Evolutionary conservation across 1,140 invertebrate genomes (phyloP).

Genomic region (Cherax quadricarinatus): DNA sequence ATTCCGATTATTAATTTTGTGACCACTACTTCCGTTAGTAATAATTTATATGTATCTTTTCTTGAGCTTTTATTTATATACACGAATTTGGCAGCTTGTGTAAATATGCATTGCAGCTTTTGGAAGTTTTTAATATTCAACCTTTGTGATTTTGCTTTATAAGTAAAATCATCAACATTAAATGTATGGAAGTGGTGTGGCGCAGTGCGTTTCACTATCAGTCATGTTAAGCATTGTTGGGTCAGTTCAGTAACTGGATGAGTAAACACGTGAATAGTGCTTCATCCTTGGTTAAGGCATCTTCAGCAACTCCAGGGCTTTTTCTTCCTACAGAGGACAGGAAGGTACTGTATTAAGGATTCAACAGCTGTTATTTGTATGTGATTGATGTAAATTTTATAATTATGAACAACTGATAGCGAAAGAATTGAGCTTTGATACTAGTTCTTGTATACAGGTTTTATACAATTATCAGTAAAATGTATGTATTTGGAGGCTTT

Average conservation of each 20-base stretch:
- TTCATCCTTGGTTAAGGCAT: too few relatives aligned
- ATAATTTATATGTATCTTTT: too few relatives aligned
- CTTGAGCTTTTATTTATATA: not conserved
- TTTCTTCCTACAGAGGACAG: too few relatives aligned
- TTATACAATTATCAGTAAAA: not conserved
- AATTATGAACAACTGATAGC: not conserved
- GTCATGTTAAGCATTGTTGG: too few relatives aligned
- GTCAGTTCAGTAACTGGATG: too few relatives aligned
- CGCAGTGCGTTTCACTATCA: too few relatives aligned
- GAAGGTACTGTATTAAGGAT: not conserved
- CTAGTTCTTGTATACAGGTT: not conserved
- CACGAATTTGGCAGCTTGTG: not conserved
- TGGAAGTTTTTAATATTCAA: not conserved
- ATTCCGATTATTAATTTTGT: too few relatives aligned
- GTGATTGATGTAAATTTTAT: not conserved
- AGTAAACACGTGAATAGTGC: too few relatives aligned
- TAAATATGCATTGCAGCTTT: not conserved
- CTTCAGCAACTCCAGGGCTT: too few relatives aligned
- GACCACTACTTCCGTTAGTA: too few relatives aligned
- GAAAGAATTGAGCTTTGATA: too few relatives aligned
- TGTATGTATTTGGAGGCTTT: too few relatives aligned
- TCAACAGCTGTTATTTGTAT: not conserved
- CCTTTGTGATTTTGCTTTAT: not conserved
- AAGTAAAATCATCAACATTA: not conserved
- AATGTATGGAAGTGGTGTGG: not conserved